phyloP scores from a whole-genome alignment of 2,888 invertebrate species.

The Halictus quadricinctus region DNA sequence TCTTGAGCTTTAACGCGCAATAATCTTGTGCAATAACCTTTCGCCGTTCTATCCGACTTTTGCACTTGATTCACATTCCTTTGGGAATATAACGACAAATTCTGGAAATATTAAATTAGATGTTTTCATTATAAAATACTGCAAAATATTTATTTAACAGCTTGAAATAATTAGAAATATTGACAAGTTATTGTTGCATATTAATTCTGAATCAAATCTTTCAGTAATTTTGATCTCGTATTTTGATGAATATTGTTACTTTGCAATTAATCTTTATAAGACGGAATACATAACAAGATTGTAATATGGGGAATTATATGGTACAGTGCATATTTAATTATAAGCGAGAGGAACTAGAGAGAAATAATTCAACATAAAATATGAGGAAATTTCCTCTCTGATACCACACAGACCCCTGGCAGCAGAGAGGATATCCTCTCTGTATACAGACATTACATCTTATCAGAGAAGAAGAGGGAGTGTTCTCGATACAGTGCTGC shows the following conservation, averaged over 20 bases:
- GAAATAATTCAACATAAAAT: too few species aligned
- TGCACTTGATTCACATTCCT: neutral
- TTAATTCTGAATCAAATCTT: neutral
- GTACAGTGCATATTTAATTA: too few species aligned
- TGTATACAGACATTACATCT: too few species aligned
- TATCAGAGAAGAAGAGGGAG: too few species aligned
- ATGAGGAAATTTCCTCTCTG: too few species aligned
- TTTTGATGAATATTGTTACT: neutral
- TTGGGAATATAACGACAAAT: neutral
- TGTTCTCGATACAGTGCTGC: too few species aligned
- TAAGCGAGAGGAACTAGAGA: too few species aligned
- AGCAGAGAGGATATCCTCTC: too few species aligned
- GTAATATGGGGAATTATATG: neutral
- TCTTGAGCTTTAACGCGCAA: slow-evolving; percentile 29
- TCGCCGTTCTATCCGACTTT: neutral
- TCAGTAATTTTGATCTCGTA: neutral
- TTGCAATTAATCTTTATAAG: neutral
- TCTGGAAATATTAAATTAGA: neutral
- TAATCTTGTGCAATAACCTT: slow-evolving; percentile 18
- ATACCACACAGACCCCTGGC: too few species aligned
- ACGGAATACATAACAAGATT: neutral
- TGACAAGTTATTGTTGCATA: neutral
- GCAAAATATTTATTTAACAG: neutral
- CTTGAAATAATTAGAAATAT: neutral
- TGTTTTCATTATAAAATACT: neutral